Percentiles rank a stretch among this genome's conserved stretches.
phyloP scores from a whole-genome alignment of 2,888 invertebrate genomes.

The Sphaerophoria rueppellii region DNA sequence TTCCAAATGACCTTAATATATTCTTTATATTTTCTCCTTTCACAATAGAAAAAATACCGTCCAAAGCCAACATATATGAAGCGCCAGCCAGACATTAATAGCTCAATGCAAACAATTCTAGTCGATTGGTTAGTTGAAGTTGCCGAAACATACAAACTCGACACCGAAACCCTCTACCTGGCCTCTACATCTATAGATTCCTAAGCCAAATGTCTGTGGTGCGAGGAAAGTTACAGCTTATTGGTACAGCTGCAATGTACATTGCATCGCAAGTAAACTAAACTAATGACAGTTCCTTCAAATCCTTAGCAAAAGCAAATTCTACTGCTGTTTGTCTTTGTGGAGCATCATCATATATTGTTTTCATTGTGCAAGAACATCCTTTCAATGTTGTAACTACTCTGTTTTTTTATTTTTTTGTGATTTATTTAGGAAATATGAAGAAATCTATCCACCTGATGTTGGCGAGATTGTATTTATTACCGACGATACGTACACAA shows the following conservation, averaged over 20 bases:
- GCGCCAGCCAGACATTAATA: constrained; percentile 96
- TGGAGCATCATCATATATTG: constrained; percentile 3
- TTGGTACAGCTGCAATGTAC: constrained; percentile 98
- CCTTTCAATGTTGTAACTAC: constrained; percentile 35
- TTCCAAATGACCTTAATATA: constrained; percentile 1
- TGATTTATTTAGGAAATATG: constrained; percentile 91
- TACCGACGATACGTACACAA: constrained; percentile 97
- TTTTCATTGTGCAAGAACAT: constrained; percentile 25
- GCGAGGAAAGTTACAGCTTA: constrained; percentile 95
- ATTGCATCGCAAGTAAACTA: constrained; percentile 92
- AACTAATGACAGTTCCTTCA: not conserved
- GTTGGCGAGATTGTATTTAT: constrained; percentile 98
- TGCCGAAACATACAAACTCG: constrained; percentile 95
- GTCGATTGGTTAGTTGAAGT: constrained; percentile 99
- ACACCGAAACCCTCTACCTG: constrained; percentile 95
- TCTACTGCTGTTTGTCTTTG: not conserved
- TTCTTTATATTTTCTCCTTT: constrained; percentile 27
- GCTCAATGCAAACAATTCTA: constrained; percentile 95
- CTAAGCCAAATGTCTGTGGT: constrained; percentile 97
- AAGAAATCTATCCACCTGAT: constrained; percentile 98
- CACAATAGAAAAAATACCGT: constrained; percentile 79
- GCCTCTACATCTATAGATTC: constrained; percentile 97
- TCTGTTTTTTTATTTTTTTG: constrained; percentile 59
- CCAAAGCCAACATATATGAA: constrained; percentile 89
- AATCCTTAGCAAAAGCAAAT: not conserved